Percentiles rank a stretch among this genome's conserved stretches.
Evolutionary conservation across 2,113 vertebrate species (phyloP).

Genomic region (Egretta garzetta): DNA sequence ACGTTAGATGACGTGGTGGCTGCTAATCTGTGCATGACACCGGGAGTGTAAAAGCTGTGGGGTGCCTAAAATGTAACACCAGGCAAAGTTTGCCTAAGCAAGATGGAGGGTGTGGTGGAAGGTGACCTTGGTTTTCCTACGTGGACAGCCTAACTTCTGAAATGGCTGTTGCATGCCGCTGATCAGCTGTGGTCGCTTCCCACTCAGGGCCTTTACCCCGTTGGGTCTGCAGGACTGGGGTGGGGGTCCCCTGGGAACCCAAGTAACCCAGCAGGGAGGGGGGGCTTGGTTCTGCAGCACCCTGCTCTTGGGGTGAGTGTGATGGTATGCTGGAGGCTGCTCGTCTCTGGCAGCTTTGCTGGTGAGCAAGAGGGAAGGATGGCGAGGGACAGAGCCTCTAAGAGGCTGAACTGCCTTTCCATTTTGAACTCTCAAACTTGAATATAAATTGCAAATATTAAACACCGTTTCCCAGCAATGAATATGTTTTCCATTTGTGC

Average conservation of each 20-base stretch:
- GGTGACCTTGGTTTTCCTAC: neutral
- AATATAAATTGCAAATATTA: neutral
- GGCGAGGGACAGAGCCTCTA: neutral
- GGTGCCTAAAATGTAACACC: neutral
- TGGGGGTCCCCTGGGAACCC: neutral
- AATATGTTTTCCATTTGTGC: slow-evolving; percentile 35
- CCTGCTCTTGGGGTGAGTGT: neutral
- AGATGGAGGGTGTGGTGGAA: neutral
- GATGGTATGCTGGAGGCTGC: neutral
- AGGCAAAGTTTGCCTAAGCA: neutral
- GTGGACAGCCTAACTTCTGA: neutral
- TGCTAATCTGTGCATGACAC: neutral
- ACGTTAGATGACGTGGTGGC: neutral
- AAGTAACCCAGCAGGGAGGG: neutral
- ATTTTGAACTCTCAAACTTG: neutral
- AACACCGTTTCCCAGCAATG: neutral
- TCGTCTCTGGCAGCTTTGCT: neutral
- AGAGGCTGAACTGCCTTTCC: neutral
- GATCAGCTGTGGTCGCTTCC: fast-evolving
- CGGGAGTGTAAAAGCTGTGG: neutral
- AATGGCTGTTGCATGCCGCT: neutral
- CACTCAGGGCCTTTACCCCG: neutral
- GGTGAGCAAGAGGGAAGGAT: neutral
- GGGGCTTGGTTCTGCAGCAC: neutral
- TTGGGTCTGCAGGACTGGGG: neutral